Evolutionary conservation across 1,140 invertebrate species (phyloP).

Genomic region (Danaus plexippus): DNA sequence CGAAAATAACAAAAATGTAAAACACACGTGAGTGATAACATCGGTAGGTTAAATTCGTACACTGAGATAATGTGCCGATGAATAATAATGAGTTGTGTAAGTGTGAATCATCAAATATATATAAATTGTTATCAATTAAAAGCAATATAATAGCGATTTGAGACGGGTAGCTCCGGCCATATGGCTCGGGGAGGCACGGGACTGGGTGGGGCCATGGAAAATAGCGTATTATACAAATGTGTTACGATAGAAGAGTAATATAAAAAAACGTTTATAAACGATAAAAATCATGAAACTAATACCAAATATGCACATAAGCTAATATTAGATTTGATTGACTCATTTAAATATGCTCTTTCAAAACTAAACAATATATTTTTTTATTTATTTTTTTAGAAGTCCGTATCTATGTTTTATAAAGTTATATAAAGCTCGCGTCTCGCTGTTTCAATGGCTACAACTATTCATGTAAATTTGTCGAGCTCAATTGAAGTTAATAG

Average conservation of each 20-base stretch:
- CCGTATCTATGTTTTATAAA: too few relatives aligned
- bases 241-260: too few relatives aligned
- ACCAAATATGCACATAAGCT: too few relatives aligned
- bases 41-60: conserved; percentile 57
- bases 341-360: too few relatives aligned
- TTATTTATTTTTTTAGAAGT: too few relatives aligned
- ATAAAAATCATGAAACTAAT: too few relatives aligned
- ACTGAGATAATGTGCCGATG: conserved; percentile 65
- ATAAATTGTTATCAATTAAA: conserved; percentile 73
- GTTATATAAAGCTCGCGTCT: neutral
- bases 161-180: conserved; percentile 56
- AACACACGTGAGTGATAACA: conserved; percentile 64
- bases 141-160: conserved; percentile 71
- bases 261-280: too few relatives aligned
- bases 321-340: too few relatives aligned
- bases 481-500: conserved; percentile 71
- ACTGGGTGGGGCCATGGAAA: conserved; percentile 30
- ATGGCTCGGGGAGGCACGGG: conserved; percentile 51
- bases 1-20: conserved; percentile 56
- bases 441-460: conserved; percentile 32
- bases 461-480: conserved; percentile 67
- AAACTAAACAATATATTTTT: too few relatives aligned
- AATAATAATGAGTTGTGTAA: conserved; percentile 68
- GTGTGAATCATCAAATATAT: conserved; percentile 72
- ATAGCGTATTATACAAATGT: too few relatives aligned